These are phyloP conservation scores for Acanthoscelides obtectus DNA, from an alignment of 2,888 invertebrate genomes.

Conservation along the genomic window DNA sequence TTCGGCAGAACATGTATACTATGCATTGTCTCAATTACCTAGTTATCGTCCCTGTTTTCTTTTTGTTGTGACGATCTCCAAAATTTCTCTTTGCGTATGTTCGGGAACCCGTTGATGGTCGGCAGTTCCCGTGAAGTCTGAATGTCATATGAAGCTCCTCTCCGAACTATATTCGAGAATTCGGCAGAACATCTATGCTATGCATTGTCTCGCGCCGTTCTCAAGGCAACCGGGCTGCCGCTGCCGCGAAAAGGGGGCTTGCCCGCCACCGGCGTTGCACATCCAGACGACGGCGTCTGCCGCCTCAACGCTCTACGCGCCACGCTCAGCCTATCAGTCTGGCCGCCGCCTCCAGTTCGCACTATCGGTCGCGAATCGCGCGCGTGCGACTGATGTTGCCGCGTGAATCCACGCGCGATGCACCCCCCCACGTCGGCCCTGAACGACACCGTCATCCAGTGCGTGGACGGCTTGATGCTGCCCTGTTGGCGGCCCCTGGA, in stretches of 20 bases:
- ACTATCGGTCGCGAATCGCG: neutral
- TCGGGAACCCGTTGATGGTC: too few species aligned
- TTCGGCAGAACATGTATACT: too few species aligned
- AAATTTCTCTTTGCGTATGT: too few species aligned
- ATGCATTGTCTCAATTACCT: too few species aligned
- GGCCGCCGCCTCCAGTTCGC: neutral
- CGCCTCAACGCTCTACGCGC: conserved; percentile 4
- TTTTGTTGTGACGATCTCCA: too few species aligned
- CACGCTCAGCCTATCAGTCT: neutral
- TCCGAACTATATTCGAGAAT: too few species aligned
- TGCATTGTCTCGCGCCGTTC: neutral
- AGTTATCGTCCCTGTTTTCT: too few species aligned
- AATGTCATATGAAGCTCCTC: too few species aligned
- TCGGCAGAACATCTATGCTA: neutral
- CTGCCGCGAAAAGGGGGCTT: conserved; percentile 32
- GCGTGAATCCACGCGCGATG: neutral
- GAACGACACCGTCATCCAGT: conserved; percentile 42
- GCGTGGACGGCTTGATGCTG: conserved; percentile 80
- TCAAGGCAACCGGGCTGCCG: conserved; percentile 27
- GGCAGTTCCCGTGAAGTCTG: too few species aligned
- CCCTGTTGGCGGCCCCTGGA: conserved; percentile 86
- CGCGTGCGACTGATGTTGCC: neutral
- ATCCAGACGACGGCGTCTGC: conserved; percentile 8
- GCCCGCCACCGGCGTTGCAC: conserved; percentile 14
- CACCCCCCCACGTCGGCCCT: neutral